These are phyloP conservation scores for Nycticebus coucang DNA, from an alignment of 2,113 vertebrate genomes.

Conservation along the genomic window DNA sequence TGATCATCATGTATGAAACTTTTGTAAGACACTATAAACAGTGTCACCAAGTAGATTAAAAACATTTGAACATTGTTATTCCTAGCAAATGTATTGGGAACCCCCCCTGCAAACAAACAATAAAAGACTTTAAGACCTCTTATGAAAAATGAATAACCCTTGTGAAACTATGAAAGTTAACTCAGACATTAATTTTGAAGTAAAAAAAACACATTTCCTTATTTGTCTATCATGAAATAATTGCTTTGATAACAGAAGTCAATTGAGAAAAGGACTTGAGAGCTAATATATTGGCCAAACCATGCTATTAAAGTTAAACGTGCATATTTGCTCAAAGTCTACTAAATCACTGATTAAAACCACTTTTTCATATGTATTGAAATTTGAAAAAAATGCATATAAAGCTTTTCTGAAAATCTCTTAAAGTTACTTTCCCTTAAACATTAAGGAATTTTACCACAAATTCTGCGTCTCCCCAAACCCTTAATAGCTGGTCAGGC, in stretches of 20 bases:
- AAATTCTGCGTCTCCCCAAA: slow-evolving; percentile 88
- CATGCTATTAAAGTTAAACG: slow-evolving; percentile 94
- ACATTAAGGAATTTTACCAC: slow-evolving; percentile 98
- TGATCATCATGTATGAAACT: slow-evolving; percentile 80
- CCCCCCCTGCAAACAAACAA: slow-evolving; percentile 76
- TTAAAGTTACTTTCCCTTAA: slow-evolving; percentile 95
- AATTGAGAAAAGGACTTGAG: slow-evolving; percentile 80
- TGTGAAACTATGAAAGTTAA: slow-evolving; percentile 81
- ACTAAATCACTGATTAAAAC: slow-evolving; percentile 89
- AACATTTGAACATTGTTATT: slow-evolving; percentile 81
- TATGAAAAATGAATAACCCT: slow-evolving; percentile 82
- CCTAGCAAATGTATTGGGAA: slow-evolving; percentile 80
- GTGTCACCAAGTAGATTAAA: slow-evolving; percentile 81
- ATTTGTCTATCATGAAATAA: slow-evolving; percentile 81
- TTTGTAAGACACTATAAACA: slow-evolving; percentile 87
- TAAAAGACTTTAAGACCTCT: slow-evolving; percentile 74
- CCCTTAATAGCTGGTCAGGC: slow-evolving; percentile 90
- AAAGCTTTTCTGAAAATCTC: slow-evolving; percentile 93
- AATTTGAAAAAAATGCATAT: slow-evolving; percentile 90
- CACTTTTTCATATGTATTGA: slow-evolving; percentile 88
- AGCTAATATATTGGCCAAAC: slow-evolving; percentile 87
- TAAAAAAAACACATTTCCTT: slow-evolving; percentile 76
- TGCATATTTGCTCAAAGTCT: slow-evolving; percentile 91
- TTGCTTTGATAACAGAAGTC: slow-evolving; percentile 81
- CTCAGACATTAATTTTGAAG: slow-evolving; percentile 81